Conservation (phyloP, 2,888 invertebrate genomes). For the Agriopis leucophaearia region DNA sequence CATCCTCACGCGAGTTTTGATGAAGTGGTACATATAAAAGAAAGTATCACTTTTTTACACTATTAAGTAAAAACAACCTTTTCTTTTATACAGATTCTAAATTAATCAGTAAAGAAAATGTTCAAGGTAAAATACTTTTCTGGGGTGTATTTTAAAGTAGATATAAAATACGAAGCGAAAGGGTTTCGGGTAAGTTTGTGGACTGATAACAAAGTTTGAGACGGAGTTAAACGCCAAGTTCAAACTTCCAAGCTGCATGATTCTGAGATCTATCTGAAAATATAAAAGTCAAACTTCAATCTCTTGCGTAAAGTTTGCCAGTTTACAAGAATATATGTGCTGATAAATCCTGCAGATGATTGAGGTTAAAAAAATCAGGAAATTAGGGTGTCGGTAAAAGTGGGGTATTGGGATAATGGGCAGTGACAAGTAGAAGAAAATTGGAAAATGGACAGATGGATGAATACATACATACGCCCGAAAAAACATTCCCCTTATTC, state of each 20-base stretch:
- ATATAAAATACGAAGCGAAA: neutral
- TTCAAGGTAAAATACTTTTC: neutral
- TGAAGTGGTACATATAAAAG: no score
- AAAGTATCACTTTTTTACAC: no score
- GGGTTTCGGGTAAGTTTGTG: neutral
- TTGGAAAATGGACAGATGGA: no score
- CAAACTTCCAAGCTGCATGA: slow-evolving; percentile 13
- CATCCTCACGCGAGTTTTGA: no score
- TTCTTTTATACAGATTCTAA: neutral
- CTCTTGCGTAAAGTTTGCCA: neutral
- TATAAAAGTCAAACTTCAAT: neutral
- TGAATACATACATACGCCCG: no score
- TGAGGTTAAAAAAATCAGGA: no score
- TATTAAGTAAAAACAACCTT: no score
- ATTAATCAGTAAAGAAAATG: neutral
- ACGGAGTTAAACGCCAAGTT: neutral
- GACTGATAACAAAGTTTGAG: slow-evolving; percentile 14
- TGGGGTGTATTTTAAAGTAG: neutral
- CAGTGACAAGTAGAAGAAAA: no score
- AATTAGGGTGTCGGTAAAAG: no score
- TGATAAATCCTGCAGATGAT: no score
- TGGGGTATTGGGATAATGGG: no score
- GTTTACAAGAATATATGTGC: neutral
- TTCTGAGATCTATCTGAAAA: neutral
- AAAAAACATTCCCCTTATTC: no score